Evolutionary conservation across 2,113 vertebrate genomes (phyloP), one percentile per base, ranked within the genome.

Genomic region (Anolis sagrei): DNA sequence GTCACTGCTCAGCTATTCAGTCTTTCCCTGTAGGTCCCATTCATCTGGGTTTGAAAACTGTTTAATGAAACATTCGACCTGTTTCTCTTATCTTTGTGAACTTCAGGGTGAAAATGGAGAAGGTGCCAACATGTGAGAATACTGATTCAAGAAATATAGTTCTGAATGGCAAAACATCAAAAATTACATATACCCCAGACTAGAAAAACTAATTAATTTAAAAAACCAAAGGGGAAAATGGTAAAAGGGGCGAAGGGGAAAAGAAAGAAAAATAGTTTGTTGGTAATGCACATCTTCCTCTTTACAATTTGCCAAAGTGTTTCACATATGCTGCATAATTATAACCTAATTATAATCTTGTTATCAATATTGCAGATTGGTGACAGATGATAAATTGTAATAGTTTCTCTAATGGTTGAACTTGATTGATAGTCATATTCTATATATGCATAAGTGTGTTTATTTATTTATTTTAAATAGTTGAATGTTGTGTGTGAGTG

Each of bases 11-110:
- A 72, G 9, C 1, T 13, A 3, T 69, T 0, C 54, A 4, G 61
- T 81, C 2, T 74, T 82, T 66, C 9, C 32, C 19, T 51, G 1
- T 54, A 27, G 51, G 36, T 2, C 16, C 0, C 0, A 0, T 81
- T 90, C 79, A 1, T 62, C 23, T n/a, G 49, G n/a, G 74, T 1
- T 1, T 82, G 34, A 78, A 70, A 23, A 9, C 78, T 79, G 80
- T 82, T 64, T 3, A 84, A 83, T 72, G 21, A 69, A 68, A 49
- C 29, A 39, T 77, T 70, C 34, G 86, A 2, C 29, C 18, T 70
- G 34, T 49, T 76, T 82, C 72, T 86, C 3, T 84, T 34, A 70
- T 84, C 16, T 85, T 81, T 54, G 19, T 84, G 4, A 7, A 19
- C 4, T 5, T 79, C 0, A 7, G 34, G 0, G 0, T 11, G 0